Conservation (phyloP, 2,797 vertebrate genomes). For the Coluber constrictor region DNA sequence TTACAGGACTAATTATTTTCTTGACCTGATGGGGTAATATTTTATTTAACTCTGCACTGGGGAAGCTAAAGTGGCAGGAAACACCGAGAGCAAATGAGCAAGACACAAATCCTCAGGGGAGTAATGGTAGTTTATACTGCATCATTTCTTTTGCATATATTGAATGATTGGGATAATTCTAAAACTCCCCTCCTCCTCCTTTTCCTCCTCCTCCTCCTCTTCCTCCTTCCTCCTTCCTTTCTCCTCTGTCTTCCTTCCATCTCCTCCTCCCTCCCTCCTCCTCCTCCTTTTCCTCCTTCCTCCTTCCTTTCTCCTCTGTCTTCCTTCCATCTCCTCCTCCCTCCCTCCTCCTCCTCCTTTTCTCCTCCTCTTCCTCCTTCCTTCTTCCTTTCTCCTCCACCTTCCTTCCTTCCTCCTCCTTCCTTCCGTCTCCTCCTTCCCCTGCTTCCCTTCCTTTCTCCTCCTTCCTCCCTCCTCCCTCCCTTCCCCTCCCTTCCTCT, state of each 20-base stretch:
- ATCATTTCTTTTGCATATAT: slow-evolving; percentile 59
- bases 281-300: too few relatives aligned
- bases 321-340: too few relatives aligned
- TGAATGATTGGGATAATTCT: slow-evolving; percentile 63
- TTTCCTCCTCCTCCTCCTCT: neutral
- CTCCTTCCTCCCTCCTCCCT: too few relatives aligned
- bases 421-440: too few relatives aligned
- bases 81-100: slow-evolving; percentile 23
- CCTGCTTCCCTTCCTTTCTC: too few relatives aligned
- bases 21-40: slow-evolving; percentile 72
- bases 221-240: neutral
- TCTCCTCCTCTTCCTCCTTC: too few relatives aligned
- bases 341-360: neutral
- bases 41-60: slow-evolving; percentile 72
- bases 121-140: slow-evolving; percentile 58
- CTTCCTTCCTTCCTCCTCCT: too few relatives aligned
- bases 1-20: slow-evolving; percentile 78
- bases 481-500: too few relatives aligned
- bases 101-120: slow-evolving; percentile 53
- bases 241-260: too few relatives aligned
- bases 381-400: too few relatives aligned
- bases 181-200: slow-evolving; percentile 56
- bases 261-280: too few relatives aligned
- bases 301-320: too few relatives aligned
- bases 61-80: slow-evolving; percentile 64